These are phyloP conservation scores for Ceyx melanurus DNA, from an alignment of 2,113 vertebrate species.

Conservation along the genomic window DNA sequence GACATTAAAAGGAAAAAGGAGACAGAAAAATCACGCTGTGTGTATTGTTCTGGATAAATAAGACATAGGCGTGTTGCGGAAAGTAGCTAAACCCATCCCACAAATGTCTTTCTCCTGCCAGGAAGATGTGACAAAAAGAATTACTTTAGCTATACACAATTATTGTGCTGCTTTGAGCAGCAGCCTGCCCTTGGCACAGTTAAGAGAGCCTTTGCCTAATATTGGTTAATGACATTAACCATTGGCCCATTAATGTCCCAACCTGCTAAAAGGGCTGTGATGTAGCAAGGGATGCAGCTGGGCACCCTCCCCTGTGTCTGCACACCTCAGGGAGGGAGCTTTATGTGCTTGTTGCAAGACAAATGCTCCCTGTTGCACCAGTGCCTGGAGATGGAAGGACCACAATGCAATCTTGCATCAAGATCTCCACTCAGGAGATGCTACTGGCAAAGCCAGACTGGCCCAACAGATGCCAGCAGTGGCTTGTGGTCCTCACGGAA, in stretches of 20 bases:
- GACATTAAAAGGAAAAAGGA: constrained; percentile 20
- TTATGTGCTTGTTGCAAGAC: neutral
- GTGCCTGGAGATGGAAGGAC: neutral
- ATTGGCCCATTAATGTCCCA: neutral
- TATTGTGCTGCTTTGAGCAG: constrained; percentile 45
- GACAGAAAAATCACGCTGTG: constrained; percentile 45
- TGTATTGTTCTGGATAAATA: constrained; percentile 58
- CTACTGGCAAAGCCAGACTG: neutral
- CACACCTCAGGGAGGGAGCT: neutral
- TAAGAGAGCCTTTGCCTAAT: neutral
- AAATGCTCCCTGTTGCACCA: neutral
- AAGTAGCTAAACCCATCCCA: constrained; percentile 56
- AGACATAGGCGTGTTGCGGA: constrained; percentile 43
- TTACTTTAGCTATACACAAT: constrained; percentile 51
- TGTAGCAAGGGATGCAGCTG: rapidly evolving
- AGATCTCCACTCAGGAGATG: neutral
- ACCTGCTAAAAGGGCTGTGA: neutral
- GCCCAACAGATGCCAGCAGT: neutral
- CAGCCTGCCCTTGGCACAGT: constrained; percentile 37
- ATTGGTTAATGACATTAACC: neutral
- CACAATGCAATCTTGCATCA: neutral
- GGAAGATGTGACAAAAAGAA: constrained; percentile 66
- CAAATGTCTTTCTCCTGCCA: constrained; percentile 49
- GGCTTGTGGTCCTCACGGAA: neutral
- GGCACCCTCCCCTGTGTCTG: neutral